A percentile compares a stretch with the other conserved stretches of the same genome.
These are phyloP conservation scores for Scaptodrosophila lebanonensis DNA, from an alignment of 1,140 invertebrate species.

Conservation along the genomic window DNA sequence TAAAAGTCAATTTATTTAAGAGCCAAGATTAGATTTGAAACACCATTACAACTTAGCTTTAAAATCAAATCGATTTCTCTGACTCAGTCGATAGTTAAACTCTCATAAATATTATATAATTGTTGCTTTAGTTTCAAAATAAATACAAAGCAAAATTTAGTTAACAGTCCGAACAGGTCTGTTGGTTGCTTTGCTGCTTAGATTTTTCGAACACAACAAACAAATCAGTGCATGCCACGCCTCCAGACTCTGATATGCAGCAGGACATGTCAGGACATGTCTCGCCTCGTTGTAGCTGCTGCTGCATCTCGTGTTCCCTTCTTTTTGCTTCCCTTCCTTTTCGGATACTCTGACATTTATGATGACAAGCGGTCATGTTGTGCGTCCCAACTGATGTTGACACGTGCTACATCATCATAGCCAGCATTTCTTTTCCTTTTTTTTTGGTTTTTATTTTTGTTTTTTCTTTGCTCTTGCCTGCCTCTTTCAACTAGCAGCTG, in stretches of 20 bases:
- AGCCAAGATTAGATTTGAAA: too few relatives aligned
- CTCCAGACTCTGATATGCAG: constrained; percentile 40
- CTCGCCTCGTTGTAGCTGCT: constrained; percentile 18
- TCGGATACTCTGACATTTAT: constrained; percentile 56
- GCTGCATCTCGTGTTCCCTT: background rate
- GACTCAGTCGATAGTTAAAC: too few relatives aligned
- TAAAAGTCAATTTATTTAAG: too few relatives aligned
- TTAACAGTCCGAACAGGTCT: background rate
- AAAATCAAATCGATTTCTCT: too few relatives aligned
- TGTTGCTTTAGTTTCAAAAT: too few relatives aligned
- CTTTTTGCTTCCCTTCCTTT: constrained; percentile 3
- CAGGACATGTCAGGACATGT: constrained; percentile 39
- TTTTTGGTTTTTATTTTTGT: background rate
- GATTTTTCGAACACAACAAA: too few relatives aligned
- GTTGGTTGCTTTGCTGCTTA: too few relatives aligned
- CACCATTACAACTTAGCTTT: too few relatives aligned
- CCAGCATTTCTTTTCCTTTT: constrained; percentile 33
- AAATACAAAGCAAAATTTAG: too few relatives aligned
- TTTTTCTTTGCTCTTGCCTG: background rate
- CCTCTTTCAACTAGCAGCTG: background rate
- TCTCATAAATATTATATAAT: too few relatives aligned
- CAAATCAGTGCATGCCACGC: too few relatives aligned
- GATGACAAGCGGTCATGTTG: constrained; percentile 64
- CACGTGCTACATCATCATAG: constrained; percentile 72
- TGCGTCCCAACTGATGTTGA: constrained; percentile 60